Conservation (phyloP, 2,888 invertebrate genomes). For the Hypsopygia costalis region DNA sequence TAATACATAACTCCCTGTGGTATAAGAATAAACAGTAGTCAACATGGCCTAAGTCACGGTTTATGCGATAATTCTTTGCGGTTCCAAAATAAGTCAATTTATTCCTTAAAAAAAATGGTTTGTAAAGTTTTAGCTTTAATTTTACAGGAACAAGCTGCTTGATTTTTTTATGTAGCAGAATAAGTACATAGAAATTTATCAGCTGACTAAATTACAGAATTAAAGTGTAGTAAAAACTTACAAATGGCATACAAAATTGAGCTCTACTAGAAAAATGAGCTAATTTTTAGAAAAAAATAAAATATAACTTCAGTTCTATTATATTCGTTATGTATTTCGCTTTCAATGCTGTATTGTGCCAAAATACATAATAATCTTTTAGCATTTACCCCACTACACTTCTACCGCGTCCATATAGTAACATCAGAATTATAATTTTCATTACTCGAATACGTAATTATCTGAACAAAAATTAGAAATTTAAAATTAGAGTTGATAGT, state of each 20-base stretch:
- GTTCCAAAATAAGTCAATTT: not conserved
- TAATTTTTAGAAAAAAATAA: slow-evolving; percentile 16
- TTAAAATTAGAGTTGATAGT: slow-evolving; percentile 72
- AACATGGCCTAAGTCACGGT: slow-evolving; percentile 21
- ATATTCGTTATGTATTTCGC: slow-evolving; percentile 32
- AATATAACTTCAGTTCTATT: slow-evolving; percentile 9
- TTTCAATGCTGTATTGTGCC: slow-evolving; percentile 70
- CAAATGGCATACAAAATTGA: slow-evolving; percentile 21
- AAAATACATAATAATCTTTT: slow-evolving; percentile 57
- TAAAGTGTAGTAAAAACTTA: slow-evolving; percentile 28
- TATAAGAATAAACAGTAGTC: slow-evolving; percentile 39
- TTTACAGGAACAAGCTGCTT: not conserved
- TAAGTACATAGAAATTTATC: slow-evolving; percentile 37
- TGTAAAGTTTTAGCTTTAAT: not conserved
- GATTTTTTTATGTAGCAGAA: slow-evolving; percentile 25
- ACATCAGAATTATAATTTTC: slow-evolving; percentile 29
- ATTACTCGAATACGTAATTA: slow-evolving; percentile 58
- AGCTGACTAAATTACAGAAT: slow-evolving; percentile 30
- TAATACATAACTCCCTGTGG: slow-evolving; percentile 42
- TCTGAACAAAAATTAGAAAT: slow-evolving; percentile 64
- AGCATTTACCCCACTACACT: slow-evolving; percentile 29
- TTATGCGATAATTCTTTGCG: slow-evolving; percentile 25
- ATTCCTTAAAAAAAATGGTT: not conserved
- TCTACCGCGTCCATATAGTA: slow-evolving; percentile 34
- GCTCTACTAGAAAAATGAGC: slow-evolving; percentile 24